Base-by-base conservation (phyloP, 2,113 vertebrate genomes). In the Thymallus thymallus region DNA sequence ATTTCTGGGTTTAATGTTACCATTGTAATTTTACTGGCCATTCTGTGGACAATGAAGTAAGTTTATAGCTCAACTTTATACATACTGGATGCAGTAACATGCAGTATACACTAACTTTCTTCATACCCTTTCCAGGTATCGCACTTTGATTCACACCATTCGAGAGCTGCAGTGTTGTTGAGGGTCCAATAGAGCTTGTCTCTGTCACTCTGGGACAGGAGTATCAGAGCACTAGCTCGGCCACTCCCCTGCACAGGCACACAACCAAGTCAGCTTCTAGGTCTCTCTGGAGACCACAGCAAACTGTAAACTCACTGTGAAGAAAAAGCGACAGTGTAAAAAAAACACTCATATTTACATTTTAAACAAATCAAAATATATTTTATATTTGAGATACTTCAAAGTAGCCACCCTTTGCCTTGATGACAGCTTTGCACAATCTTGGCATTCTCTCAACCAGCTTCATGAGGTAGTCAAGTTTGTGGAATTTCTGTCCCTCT, bases 11-110 rank as follows among this genome's bases (percentile, higher is more conserved):
- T 41, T 41, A 41, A 30, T 4, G 23, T 75, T 22, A 12, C 75
- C 22, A 30, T 22, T 7, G 68, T 74, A 30, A 14, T 51, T 55
- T 41, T 76, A 48, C 61, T 79, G 51, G 14, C 65, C 23, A 6
- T 76, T 46, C 69, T 69, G 5, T 81, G 79, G 73, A 76, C 35
- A 41, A 41, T 62, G 14, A 79, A 35, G 79, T 84, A 68, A 78
- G 82, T 80, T 58, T 65, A 35, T 29, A 41, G 35, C 35, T 41
- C 35, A 41, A 30, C 20, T 16, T 60, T 9, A 60, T 60, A 5
- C 56, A 22, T 60, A 22, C 3, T 16, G 16, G 3, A 51, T 18
- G 14, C 35, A 10, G 35, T 41, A 41, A 41, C 9, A 41, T 41
- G 10, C 35, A 41, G 51, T 55, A 55, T 16, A 41, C 58, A 12